Conservation (phyloP, 2,888 invertebrate species). For the Cheilosia scutellata region DNA sequence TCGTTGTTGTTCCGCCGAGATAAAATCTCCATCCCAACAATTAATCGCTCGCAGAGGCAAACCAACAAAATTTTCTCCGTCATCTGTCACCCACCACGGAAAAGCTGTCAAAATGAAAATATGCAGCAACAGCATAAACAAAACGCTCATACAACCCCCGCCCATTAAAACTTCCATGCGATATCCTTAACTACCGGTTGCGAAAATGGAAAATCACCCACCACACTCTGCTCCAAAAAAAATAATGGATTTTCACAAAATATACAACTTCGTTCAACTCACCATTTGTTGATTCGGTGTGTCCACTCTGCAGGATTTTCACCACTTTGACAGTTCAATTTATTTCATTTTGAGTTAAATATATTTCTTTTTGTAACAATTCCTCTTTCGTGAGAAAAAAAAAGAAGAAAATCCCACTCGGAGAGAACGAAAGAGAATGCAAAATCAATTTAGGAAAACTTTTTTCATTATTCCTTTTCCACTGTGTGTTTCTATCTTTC, state of each 20-base stretch:
- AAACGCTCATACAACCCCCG: slow-evolving; percentile 14
- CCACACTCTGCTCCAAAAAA: slow-evolving; percentile 25
- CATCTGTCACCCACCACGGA: slow-evolving; percentile 24
- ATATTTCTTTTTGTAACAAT: slow-evolving; percentile 32
- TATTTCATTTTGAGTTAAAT: slow-evolving; percentile 35
- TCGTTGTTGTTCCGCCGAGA: background rate
- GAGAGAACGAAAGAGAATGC: slow-evolving; percentile 56
- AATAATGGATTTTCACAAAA: slow-evolving; percentile 12
- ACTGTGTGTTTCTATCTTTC: slow-evolving; percentile 54
- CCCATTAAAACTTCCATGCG: slow-evolving; percentile 16
- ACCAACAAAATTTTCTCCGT: slow-evolving; percentile 9
- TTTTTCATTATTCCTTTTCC: slow-evolving; percentile 53
- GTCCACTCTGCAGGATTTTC: slow-evolving; percentile 65
- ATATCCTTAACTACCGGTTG: slow-evolving; percentile 44
- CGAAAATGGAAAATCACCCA: slow-evolving; percentile 41
- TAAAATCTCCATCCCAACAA: slow-evolving; percentile 7
- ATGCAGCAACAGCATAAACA: slow-evolving; percentile 24
- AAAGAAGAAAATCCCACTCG: slow-evolving; percentile 57
- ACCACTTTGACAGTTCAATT: slow-evolving; percentile 61
- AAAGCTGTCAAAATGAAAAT: slow-evolving; percentile 48
- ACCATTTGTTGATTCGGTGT: slow-evolving; percentile 69
- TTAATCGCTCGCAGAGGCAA: slow-evolving; percentile 4
- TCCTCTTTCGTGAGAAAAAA: slow-evolving; percentile 53
- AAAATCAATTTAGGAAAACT: slow-evolving; percentile 73
- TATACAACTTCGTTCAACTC: slow-evolving; percentile 37